These are phyloP conservation scores for Protobothrops flavoviridis DNA, from an alignment of 2,113 vertebrate genomes.

Conservation along the genomic window DNA sequence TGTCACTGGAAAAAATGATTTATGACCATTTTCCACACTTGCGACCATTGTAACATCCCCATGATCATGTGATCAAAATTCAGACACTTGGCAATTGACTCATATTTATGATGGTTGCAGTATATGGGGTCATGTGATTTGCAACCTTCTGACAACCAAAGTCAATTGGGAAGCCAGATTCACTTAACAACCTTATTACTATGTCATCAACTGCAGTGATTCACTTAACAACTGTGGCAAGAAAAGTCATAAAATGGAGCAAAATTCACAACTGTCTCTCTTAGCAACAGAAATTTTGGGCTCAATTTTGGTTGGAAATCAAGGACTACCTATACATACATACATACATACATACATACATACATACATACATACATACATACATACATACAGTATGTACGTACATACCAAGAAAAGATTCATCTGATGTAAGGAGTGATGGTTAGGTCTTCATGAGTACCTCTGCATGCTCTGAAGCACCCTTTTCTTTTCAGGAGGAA, in stretches of 20 bases:
- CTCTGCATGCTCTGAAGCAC: neutral
- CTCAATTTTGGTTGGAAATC: neutral
- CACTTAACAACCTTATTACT: neutral
- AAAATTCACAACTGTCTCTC: neutral
- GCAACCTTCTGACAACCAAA: too few species aligned
- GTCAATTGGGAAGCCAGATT: neutral
- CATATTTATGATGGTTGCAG: too few species aligned
- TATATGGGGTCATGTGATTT: too few species aligned
- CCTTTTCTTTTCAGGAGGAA: neutral
- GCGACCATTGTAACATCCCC: too few species aligned
- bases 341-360: too few species aligned
- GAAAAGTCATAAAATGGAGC: too few species aligned
- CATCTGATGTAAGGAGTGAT: neutral
- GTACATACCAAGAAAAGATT: neutral
- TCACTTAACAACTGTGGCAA: neutral
- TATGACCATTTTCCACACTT: too few species aligned
- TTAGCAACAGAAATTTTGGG: neutral
- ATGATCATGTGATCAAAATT: too few species aligned
- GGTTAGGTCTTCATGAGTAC: neutral
- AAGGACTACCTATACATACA: neutral
- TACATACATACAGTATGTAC: too few species aligned
- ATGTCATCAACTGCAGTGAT: neutral
- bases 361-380: neutral
- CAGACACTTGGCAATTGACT: too few species aligned
- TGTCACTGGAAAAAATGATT: too few species aligned